Conservation (phyloP, 2,113 vertebrate genomes). For the Heterochromis multidens region DNA sequence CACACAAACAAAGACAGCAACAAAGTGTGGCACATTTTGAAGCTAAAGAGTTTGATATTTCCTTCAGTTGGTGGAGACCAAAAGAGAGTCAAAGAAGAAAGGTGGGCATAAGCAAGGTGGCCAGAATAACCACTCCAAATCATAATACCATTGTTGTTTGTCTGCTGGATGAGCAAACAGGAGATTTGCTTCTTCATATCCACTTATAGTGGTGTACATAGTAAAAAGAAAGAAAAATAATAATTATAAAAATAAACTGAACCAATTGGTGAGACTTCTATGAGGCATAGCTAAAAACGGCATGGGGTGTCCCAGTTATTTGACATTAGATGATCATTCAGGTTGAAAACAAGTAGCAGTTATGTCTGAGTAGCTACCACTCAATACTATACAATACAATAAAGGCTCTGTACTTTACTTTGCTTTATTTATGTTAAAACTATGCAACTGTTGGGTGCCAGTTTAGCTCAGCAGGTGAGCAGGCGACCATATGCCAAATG, state of each 20-base stretch:
- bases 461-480: no score
- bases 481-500: no score
- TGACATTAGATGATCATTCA: background rate
- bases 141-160: background rate
- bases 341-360: background rate
- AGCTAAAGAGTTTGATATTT: background rate
- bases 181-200: background rate
- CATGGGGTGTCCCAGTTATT: background rate
- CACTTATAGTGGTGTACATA: background rate
- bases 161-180: background rate
- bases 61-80: background rate
- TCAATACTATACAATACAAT: no score
- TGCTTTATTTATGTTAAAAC: background rate
- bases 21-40: background rate
- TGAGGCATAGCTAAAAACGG: no score
- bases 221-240: background rate
- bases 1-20: background rate
- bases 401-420: background rate
- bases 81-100: background rate
- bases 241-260: no score
- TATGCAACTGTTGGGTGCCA: no score
- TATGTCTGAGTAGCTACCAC: background rate
- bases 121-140: background rate
- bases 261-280: background rate
- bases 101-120: background rate